Base-by-base conservation (phyloP, 2,888 invertebrate species). In the Tribolium freemani region DNA sequence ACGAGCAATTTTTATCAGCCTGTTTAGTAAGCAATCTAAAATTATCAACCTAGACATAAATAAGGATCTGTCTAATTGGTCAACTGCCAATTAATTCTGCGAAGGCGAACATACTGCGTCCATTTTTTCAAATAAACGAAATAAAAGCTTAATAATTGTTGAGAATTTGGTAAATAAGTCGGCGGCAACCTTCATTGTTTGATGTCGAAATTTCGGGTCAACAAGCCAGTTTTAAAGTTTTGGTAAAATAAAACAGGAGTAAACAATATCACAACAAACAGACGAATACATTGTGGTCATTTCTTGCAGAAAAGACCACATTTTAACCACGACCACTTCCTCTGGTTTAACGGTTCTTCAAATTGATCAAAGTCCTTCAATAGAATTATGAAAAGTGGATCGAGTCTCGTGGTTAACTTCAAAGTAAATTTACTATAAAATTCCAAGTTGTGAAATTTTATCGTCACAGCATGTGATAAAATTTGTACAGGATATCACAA, bases 191-290 rank as follows among this genome's bases (percentile, higher is more conserved):
- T 30, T 54, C 54, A 54, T 6, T 53, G 26, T 53, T 21, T 53
- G 20, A 21, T 53, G 20, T 21, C 21, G 51, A 21, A 54, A 54
- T 54, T 30, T 54, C 30, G 54, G 31, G 54, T 54, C 54, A 54
- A 26, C 54, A 30, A 54, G 54, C 30, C 31, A 30, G 10, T 30
- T 54, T 54, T 30, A 54, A 8, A 54, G 31, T 54, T 26, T 54
- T 54, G 53, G 20, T 51, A 51, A n/a, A 9, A 21, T 53, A 16
- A 16, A 16, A 10, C n/a, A 48, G 21, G 8, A 51, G 11, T 30
- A 54, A 54, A 54, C 30, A 54, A n/a, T 21, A 16, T 20, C 51
- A n/a, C 8, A 51, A 21, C 21, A 51, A 51, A 51, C 21, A 11
- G 1, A 50, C 26, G 26, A 26, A 26, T 26, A 26, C 26, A 5